phyloP scores from a whole-genome alignment of 2,797 vertebrate species.

The Onychomys torridus region DNA sequence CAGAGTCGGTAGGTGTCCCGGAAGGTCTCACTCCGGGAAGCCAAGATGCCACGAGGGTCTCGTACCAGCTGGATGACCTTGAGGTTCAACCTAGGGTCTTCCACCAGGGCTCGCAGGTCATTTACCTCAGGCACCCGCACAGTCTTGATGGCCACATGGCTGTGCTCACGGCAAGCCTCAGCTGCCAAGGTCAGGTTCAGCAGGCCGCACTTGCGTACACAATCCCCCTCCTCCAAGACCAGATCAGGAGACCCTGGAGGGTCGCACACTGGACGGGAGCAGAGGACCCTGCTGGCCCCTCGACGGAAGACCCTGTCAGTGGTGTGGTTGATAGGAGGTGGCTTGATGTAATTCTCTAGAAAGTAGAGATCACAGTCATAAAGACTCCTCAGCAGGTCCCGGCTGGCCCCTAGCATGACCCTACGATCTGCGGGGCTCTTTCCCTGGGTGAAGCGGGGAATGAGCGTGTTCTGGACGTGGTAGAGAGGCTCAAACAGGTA shows the following conservation, averaged over 20 bases:
- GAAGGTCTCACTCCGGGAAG: slow-evolving; percentile 96
- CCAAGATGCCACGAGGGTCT: slow-evolving; percentile 95
- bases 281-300: slow-evolving; percentile 95
- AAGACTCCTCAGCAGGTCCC: slow-evolving; percentile 94
- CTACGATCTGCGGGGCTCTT: slow-evolving; percentile 91
- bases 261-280: slow-evolving; percentile 93
- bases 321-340: slow-evolving; percentile 93
- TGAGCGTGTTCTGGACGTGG: slow-evolving; percentile 95
- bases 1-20: slow-evolving; percentile 95
- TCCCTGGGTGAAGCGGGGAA: slow-evolving; percentile 93
- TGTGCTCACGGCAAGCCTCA: slow-evolving; percentile 92
- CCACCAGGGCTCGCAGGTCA: slow-evolving; percentile 93
- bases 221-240: slow-evolving; percentile 95
- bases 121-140: slow-evolving; percentile 95
- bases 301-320: slow-evolving; percentile 95
- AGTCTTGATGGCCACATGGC: slow-evolving; percentile 95
- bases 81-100: slow-evolving; percentile 95
- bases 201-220: slow-evolving; percentile 92
- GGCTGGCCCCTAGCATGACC: slow-evolving; percentile 95
- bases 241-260: slow-evolving; percentile 88
- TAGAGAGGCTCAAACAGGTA: slow-evolving; percentile 98
- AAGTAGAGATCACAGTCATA: slow-evolving; percentile 96
- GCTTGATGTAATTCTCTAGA: slow-evolving; percentile 96
- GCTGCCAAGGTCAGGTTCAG: slow-evolving; percentile 94
- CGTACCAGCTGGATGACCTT: slow-evolving; percentile 97